phyloP scores from a whole-genome alignment of 1,140 invertebrate genomes.

The Thaumatotibia leucotreta region DNA sequence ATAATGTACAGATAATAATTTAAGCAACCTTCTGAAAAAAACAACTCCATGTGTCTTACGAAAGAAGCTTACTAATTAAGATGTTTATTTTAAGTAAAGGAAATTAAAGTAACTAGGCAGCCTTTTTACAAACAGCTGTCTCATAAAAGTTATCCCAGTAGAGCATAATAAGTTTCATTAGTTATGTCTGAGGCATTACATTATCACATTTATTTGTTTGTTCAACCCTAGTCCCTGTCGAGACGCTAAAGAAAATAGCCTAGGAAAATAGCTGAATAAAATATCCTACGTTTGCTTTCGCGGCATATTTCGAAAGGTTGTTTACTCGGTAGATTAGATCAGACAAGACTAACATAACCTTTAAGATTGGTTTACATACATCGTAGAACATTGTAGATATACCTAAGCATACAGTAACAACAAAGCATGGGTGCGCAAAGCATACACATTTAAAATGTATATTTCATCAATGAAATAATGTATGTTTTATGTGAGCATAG shows the following conservation, averaged over 20 bases:
- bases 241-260: not conserved
- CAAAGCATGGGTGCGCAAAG: no score
- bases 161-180: not conserved
- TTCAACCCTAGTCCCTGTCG: not conserved
- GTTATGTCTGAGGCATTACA: not conserved
- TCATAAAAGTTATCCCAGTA: not conserved
- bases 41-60: not conserved
- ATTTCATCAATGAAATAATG: no score
- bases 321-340: conserved; percentile 7
- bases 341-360: not conserved
- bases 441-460: no score
- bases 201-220: conserved; percentile 9
- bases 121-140: not conserved
- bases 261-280: not conserved
- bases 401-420: not conserved
- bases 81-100: not conserved
- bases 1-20: not conserved
- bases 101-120: not conserved
- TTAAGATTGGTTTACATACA: not conserved
- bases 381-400: not conserved
- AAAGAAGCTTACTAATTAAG: not conserved
- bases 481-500: no score
- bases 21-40: not conserved
- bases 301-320: conserved; percentile 3
- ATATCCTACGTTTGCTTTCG: conserved; percentile 4